Conservation (phyloP, 2,113 vertebrate genomes). For the Sisor rabdophorus region DNA sequence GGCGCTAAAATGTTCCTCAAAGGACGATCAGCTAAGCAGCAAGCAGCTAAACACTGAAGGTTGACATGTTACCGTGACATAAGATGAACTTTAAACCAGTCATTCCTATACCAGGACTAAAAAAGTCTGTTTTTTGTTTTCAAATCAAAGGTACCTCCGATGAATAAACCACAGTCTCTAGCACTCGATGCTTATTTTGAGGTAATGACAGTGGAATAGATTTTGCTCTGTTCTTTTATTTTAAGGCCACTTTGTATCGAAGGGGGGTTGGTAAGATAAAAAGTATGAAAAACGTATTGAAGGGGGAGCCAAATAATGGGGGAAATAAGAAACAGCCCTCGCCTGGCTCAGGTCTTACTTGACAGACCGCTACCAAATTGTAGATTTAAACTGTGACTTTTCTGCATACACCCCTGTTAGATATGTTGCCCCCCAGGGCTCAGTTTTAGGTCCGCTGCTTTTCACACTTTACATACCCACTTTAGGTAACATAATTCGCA, state of each 20-base stretch:
- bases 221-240: constrained; percentile 45
- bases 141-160: background rate
- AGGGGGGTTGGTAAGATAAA: background rate
- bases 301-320: no score
- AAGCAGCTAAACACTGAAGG: constrained; percentile 9
- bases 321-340: no score
- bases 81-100: no score
- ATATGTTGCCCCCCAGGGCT: no score
- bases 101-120: background rate
- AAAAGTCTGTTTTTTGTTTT: background rate
- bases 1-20: constrained; percentile 13
- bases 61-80: no score
- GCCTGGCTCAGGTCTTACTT: no score
- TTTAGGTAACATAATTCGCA: no score
- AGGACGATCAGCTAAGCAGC: constrained; percentile 45
- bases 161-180: constrained; percentile 46
- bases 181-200: constrained; percentile 34
- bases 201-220: constrained; percentile 46
- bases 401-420: no score
- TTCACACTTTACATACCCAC: no score
- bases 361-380: no score
- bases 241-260: constrained; percentile 32
- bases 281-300: constrained; percentile 30
- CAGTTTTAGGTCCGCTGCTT: no score
- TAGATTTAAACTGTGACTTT: no score